phyloP scores from a whole-genome alignment of 2,888 invertebrate species.

The Tetramorium bicarinatum region DNA sequence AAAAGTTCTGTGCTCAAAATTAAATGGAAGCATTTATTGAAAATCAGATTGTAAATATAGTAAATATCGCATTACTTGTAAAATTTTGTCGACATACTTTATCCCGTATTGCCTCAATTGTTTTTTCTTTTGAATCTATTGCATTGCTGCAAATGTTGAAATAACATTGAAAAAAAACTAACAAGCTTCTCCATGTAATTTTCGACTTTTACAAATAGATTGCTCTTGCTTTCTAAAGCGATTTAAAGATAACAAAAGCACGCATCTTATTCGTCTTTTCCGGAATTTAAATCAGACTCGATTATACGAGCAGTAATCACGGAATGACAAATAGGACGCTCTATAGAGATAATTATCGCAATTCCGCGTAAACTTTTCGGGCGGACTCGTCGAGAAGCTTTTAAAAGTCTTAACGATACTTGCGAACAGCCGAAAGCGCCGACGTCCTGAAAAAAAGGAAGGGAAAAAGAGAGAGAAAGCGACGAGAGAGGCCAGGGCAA shows the following conservation, averaged over 20 bases:
- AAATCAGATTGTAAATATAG: background rate
- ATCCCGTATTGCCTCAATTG: background rate
- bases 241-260: background rate
- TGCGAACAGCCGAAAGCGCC: constrained; percentile 44
- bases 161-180: background rate
- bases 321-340: constrained; percentile 57
- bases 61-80: background rate
- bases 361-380: constrained; percentile 69
- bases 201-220: constrained; percentile 24
- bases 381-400: constrained; percentile 60
- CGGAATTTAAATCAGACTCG: constrained; percentile 9
- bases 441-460: constrained; percentile 12
- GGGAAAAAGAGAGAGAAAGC: constrained; percentile 11
- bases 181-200: background rate
- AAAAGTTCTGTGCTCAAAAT: background rate
- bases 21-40: background rate
- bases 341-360: constrained; percentile 73
- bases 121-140: background rate
- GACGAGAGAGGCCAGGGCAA: constrained; percentile 52
- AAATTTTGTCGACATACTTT: background rate
- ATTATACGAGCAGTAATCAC: constrained; percentile 42
- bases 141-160: background rate
- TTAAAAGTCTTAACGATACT: constrained; percentile 73
- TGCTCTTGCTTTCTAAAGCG: background rate
- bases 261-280: background rate